Base-by-base conservation (phyloP, 2,113 vertebrate genomes). In the Hucho hucho region DNA sequence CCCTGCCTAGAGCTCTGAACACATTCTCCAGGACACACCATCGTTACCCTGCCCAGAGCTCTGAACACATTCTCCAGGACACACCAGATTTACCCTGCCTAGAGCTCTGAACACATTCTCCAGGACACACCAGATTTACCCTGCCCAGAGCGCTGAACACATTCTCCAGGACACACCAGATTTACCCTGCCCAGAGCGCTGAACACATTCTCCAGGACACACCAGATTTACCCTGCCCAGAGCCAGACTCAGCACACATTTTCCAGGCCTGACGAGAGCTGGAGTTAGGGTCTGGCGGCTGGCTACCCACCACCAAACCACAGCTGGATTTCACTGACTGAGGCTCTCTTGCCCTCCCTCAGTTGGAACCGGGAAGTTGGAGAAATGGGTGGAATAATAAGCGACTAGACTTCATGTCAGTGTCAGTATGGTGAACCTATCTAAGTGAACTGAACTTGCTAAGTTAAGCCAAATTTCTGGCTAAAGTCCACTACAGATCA, bases 281-380 rank as follows among this genome's bases (percentile, higher is more conserved):
- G 74, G 74, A 65, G 61, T 66, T 77, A 77, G 74, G 73, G 67
- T 78, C 70, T 82, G 69, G 70, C 78, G 56, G 43, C 70, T 66
- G 63, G 43, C 70, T 63, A 76, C 68, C 81, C 68, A 73, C 26
- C 53, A 64, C 61, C 64, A 13, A 73, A 81, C 74, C 81, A 77
- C 81, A 75, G 75, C 72, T 78, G 69, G 70, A 77, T 79, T 56
- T 77, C 6, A 16, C 76, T 79, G 84, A 75, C 67, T 61, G 59
- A 20, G 59, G 43, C 68, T 11, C 37, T 26, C 13, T 29, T 28
- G 53, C 61, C 64, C 13, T 29, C 16, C 63, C 53, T 72, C 66
- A 75, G 73, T 86, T 70, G 74, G 53, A 20, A 16, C 53, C 11
- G 37, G 37, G 37, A 43, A 43, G 37, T 43, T 43, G 66, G 26